Percentiles rank a stretch among this genome's conserved stretches.
Conservation (phyloP, 2,797 vertebrate species). For the Bovichtus diacanthus region DNA sequence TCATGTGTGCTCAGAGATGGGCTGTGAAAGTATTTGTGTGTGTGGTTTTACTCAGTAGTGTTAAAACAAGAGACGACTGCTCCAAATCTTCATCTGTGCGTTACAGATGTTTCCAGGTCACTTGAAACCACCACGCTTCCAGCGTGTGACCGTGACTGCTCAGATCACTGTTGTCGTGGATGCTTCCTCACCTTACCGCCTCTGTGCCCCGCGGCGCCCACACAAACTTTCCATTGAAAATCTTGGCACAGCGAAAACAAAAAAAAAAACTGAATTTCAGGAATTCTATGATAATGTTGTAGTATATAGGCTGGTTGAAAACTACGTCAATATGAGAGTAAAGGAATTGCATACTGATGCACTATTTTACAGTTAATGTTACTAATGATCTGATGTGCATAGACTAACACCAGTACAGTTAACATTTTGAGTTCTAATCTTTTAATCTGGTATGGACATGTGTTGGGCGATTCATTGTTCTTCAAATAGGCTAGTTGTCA, state of each 20-base stretch:
- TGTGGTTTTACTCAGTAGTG: neutral
- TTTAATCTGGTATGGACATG: neutral
- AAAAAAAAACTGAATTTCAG: neutral
- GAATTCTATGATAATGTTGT: neutral
- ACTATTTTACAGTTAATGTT: neutral
- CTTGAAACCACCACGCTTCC: neutral
- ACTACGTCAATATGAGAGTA: neutral
- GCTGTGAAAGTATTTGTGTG: neutral
- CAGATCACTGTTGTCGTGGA: neutral
- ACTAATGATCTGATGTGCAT: neutral
- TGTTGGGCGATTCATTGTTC: neutral
- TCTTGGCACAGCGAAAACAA: neutral
- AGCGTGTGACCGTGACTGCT: neutral
- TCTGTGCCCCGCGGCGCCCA: no score
- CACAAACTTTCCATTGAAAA: neutral
- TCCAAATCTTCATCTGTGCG: neutral
- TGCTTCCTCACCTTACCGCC: neutral
- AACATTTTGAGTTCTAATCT: neutral
- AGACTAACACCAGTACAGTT: neutral
- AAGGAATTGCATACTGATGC: neutral
- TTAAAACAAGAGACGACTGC: neutral
- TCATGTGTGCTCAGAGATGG: neutral
- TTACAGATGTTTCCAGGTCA: conserved; percentile 11
- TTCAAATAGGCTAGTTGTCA: neutral
- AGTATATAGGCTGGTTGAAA: neutral